These are phyloP conservation scores for Dreissena polymorpha DNA, from an alignment of 1,140 invertebrate genomes.

Conservation along the genomic window DNA sequence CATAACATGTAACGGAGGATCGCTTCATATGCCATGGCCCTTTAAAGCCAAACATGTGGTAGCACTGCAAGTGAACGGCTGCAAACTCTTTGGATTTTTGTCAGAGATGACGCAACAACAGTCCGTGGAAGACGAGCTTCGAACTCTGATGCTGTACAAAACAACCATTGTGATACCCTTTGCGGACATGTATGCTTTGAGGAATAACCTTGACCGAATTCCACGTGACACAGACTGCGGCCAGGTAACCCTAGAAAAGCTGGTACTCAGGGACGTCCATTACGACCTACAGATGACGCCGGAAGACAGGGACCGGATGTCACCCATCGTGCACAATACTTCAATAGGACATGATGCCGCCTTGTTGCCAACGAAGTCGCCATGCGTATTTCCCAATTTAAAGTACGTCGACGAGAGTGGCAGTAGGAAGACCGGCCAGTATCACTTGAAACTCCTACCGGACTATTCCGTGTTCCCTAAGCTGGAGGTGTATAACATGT, in stretches of 20 bases:
- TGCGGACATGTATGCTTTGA: slow-evolving; percentile 8
- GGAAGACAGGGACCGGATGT: slow-evolving; percentile 40
- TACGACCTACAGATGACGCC: slow-evolving; percentile 43
- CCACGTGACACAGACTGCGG: slow-evolving; percentile 38
- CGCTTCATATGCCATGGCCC: slow-evolving; percentile 43
- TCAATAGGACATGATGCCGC: not conserved
- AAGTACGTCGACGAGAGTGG: slow-evolving; percentile 52
- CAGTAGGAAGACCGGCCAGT: slow-evolving; percentile 44
- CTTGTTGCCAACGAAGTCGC: not conserved
- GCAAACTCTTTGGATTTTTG: slow-evolving; percentile 33
- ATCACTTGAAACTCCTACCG: slow-evolving; percentile 46
- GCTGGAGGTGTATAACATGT: slow-evolving; percentile 51
- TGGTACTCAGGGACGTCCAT: slow-evolving; percentile 28
- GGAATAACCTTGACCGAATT: slow-evolving; percentile 13
- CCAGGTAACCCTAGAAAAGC: slow-evolving; percentile 32
- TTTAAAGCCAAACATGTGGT: slow-evolving; percentile 44
- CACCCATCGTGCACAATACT: not conserved
- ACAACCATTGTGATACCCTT: slow-evolving; percentile 28
- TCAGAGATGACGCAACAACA: slow-evolving; percentile 27
- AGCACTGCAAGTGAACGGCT: slow-evolving; percentile 22
- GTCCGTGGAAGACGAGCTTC: slow-evolving; percentile 23
- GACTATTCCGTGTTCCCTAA: slow-evolving; percentile 41
- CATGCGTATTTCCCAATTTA: slow-evolving; percentile 26
- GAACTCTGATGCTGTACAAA: slow-evolving; percentile 17
- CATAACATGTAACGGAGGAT: slow-evolving; percentile 32